phyloP scores from a whole-genome alignment of 2,888 invertebrate genomes.

The Andrena dorsata region DNA sequence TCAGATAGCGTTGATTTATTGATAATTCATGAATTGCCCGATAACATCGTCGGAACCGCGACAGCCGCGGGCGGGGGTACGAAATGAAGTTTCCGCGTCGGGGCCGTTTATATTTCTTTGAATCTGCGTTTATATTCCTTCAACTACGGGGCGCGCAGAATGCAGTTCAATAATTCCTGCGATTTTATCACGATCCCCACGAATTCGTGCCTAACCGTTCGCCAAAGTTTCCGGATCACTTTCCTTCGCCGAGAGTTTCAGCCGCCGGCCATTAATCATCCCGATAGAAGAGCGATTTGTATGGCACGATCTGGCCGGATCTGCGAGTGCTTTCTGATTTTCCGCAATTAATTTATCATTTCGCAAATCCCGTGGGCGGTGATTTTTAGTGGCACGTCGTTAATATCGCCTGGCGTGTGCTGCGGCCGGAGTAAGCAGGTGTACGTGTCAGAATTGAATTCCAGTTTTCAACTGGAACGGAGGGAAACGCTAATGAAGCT shows the following conservation, averaged over 20 bases:
- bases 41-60: too few species aligned
- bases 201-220: conserved; percentile 5
- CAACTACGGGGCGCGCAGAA: background rate
- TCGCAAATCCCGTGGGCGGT: conserved; percentile 42
- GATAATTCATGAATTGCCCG: too few species aligned
- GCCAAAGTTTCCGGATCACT: conserved; percentile 20
- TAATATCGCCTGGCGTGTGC: conserved; percentile 39
- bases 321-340: conserved; percentile 49
- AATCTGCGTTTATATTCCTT: background rate
- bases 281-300: conserved; percentile 19
- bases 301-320: conserved; percentile 13
- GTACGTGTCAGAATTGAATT: conserved; percentile 25
- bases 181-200: conserved; percentile 26
- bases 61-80: too few species aligned
- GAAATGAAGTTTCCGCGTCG: too few species aligned
- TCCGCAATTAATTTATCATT: conserved; percentile 58
- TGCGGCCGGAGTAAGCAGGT: conserved; percentile 20
- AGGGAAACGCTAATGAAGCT: conserved; percentile 31
- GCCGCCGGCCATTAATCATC: conserved; percentile 41
- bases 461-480: conserved; percentile 35
- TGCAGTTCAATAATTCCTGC: conserved; percentile 1
- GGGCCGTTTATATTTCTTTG: background rate
- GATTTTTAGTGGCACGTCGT: conserved; percentile 51
- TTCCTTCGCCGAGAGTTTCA: conserved; percentile 13
- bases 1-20: background rate